phyloP scores from a whole-genome alignment of 2,888 invertebrate genomes.

The Pelosia muscerda region DNA sequence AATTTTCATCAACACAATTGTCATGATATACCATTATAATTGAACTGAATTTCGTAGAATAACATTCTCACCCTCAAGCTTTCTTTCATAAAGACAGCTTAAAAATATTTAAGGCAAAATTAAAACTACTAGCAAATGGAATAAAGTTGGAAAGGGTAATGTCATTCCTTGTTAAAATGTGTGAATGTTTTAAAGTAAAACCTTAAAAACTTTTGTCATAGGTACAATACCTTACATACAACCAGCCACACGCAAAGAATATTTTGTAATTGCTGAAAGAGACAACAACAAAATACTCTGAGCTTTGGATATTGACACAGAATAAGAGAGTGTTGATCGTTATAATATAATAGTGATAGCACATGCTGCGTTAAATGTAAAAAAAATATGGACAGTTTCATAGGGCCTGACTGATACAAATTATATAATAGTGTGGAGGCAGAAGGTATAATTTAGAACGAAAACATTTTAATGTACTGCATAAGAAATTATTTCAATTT shows the following conservation, averaged over 20 bases:
- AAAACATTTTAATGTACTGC: background rate
- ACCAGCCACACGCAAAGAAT: constrained; percentile 95
- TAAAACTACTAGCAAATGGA: constrained; percentile 40
- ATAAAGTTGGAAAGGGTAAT: constrained; percentile 60
- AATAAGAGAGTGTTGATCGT: constrained; percentile 38
- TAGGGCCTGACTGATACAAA: constrained; percentile 17
- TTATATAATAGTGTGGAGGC: constrained; percentile 40
- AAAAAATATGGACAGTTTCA: constrained; percentile 25
- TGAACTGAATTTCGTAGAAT: background rate
- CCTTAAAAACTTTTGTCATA: constrained; percentile 69
- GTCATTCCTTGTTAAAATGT: constrained; percentile 81
- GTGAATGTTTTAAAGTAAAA: constrained; percentile 79
- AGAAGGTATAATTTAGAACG: constrained; percentile 8
- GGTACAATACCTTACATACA: constrained; percentile 93
- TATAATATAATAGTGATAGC: constrained; percentile 31
- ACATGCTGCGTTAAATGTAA: constrained; percentile 43
- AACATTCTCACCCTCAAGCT: constrained; percentile 6
- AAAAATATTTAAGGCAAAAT: constrained; percentile 44
- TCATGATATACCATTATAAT: background rate
- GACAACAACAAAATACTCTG: constrained; percentile 86
- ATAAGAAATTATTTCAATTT: background rate
- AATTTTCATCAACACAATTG: background rate
- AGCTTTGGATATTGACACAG: constrained; percentile 63
- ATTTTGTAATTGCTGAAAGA: constrained; percentile 93
- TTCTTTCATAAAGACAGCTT: constrained; percentile 42